Percentiles rank a stretch among this genome's conserved stretches.
Evolutionary conservation across 1,140 invertebrate species (phyloP).

Genomic region (Polypedilum pembai): DNA sequence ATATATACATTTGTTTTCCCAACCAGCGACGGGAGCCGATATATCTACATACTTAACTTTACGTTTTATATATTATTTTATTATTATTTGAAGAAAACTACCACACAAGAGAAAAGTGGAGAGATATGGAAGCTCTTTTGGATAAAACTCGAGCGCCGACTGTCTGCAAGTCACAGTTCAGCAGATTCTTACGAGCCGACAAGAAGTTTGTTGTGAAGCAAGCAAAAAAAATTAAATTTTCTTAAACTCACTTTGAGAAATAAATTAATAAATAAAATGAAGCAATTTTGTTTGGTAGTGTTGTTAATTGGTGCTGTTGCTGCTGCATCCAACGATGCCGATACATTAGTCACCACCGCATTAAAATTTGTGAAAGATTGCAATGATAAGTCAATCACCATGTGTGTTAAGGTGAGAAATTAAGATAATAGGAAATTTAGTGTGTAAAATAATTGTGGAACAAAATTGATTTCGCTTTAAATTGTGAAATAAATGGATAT

Average conservation of each 20-base stretch:
- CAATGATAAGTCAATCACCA: constrained; percentile 57
- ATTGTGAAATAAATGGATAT: too few relatives aligned
- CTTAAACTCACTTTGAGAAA: constrained; percentile 34
- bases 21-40: not conserved
- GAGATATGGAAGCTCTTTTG: constrained; percentile 17
- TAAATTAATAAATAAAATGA: constrained; percentile 44
- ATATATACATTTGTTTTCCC: constrained; percentile 13
- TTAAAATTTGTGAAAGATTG: constrained; percentile 60
- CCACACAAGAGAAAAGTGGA: not conserved
- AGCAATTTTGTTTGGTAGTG: constrained; percentile 48
- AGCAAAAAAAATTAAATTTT: constrained; percentile 30
- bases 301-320: constrained; percentile 46
- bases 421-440: not conserved
- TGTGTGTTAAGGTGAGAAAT: constrained; percentile 60
- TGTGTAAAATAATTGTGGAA: not conserved
- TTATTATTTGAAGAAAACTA: constrained; percentile 20
- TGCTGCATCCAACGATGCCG: constrained; percentile 47
- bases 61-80: not conserved
- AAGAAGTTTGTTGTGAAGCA: constrained; percentile 7
- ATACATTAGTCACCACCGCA: constrained; percentile 49
- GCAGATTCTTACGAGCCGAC: constrained; percentile 11
- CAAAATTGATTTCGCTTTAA: not conserved
- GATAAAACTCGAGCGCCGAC: constrained; percentile 30
- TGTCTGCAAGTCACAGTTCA: constrained; percentile 31
- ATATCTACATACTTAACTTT: not conserved